Evolutionary conservation across 30 jellyfish, hydroid and myxozoan genomes (phyloP), one percentile per base, ranked within the genome.

Genomic region (Pelagia noctiluca): DNA sequence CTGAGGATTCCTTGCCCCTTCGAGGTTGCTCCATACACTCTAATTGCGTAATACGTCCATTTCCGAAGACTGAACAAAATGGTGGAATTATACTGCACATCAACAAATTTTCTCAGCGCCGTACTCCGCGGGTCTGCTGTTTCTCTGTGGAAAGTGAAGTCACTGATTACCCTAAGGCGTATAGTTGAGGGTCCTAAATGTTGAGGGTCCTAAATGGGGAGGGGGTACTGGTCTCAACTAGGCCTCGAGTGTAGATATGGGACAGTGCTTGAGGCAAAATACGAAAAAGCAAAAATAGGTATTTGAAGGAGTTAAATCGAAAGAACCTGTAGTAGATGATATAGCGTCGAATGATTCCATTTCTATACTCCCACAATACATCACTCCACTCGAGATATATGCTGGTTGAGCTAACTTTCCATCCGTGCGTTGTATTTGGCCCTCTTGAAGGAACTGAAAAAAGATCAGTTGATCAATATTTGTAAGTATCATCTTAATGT

Each of bases 291-390:
- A n/a, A n/a, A n/a, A n/a, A n/a, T n/a, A n/a, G n/a, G n/a, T n/a
- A n/a, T n/a, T n/a, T n/a, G n/a, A n/a, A n/a, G n/a, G n/a, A n/a
- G n/a, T n/a, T n/a, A n/a, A n/a, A n/a, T n/a, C n/a, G n/a, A n/a
- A n/a, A n/a, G n/a, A n/a, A 80, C 90, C 90, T 80, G 90, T 80
- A 80, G 29, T 80, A 80, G 31, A 80, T 16, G 26, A 54, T 47
- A 33, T 64, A 80, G 24, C 54, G 16, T 18, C 33, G 5, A 16
- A 80, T 66, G 12, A 65, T 42, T 35, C 90, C 90, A 80, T 80
- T 80, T 10, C 90, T 76, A 80, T 80, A 50, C 50, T 80, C 90
- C 90, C 90, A 80, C 19, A 46, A 50, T 1, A 80, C 34, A 8
- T 30, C 76, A 24, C 54, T 78, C 90, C 90, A 80, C 57, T 65